Evolutionary conservation across 2,888 invertebrate species (phyloP).

Genomic region (Dasypolia templi): DNA sequence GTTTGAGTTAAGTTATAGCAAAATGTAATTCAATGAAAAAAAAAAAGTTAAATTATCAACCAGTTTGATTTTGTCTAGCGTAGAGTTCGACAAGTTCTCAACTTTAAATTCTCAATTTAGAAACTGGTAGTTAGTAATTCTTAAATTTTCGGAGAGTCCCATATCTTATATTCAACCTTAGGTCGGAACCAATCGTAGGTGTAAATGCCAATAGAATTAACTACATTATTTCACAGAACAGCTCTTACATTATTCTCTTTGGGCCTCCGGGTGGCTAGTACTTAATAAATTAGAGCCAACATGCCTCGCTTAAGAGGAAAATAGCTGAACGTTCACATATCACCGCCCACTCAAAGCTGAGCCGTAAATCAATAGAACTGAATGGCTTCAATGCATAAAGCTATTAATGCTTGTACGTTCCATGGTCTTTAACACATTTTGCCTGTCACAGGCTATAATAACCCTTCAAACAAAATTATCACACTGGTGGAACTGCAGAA

Average conservation of each 20-base stretch:
- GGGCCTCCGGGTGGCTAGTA: conserved; percentile 49
- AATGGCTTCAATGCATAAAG: conserved; percentile 79
- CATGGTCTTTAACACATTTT: conserved; percentile 60
- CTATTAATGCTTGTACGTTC: conserved; percentile 71
- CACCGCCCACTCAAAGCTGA: conserved; percentile 79
- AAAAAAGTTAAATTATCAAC: too few species aligned
- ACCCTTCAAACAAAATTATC: neutral
- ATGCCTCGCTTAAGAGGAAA: conserved; percentile 69
- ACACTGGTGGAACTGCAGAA: conserved; percentile 25
- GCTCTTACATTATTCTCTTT: conserved; percentile 31
- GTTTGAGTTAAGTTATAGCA: too few species aligned
- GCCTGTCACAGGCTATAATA: conserved; percentile 48
- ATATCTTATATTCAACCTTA: conserved; percentile 15
- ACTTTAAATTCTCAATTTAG: neutral
- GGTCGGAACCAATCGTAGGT: conserved; percentile 20
- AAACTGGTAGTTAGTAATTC: neutral
- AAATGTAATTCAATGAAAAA: too few species aligned
- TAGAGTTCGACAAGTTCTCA: neutral
- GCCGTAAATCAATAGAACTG: conserved; percentile 82
- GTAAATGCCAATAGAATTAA: conserved; percentile 44
- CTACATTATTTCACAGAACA: conserved; percentile 34
- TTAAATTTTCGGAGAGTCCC: neutral
- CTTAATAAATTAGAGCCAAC: conserved; percentile 75
- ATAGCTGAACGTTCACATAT: conserved; percentile 75
- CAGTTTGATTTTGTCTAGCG: too few species aligned